These are phyloP conservation scores for Prionace glauca DNA, from an alignment of 2,797 vertebrate genomes.

Conservation along the genomic window DNA sequence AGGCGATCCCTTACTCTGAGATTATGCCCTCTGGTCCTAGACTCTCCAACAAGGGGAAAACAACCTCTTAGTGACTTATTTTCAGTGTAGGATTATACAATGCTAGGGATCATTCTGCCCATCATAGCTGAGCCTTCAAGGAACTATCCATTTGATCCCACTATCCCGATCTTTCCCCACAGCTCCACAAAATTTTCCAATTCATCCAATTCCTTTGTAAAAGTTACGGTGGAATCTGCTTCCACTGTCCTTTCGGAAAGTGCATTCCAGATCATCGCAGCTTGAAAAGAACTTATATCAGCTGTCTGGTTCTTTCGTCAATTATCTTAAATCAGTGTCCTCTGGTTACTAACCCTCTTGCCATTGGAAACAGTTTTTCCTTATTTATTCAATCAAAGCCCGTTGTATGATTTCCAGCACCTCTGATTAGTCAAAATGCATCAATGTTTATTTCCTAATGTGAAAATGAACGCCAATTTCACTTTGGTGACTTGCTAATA, in stretches of 20 bases:
- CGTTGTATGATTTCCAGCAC: neutral
- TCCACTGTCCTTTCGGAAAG: neutral
- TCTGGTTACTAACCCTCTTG: neutral
- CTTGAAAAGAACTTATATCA: neutral
- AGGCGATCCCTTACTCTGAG: no score
- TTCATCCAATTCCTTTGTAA: neutral
- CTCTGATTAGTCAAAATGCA: neutral
- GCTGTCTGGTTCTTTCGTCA: neutral
- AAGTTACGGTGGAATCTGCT: neutral
- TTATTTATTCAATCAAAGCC: neutral
- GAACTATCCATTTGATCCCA: neutral
- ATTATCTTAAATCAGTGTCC: neutral
- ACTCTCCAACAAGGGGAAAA: no score
- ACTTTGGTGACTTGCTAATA: neutral
- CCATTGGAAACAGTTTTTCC: neutral
- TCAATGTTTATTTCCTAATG: neutral
- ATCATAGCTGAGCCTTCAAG: neutral
- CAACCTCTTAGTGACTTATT: neutral
- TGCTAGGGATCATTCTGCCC: neutral
- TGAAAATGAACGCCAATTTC: neutral
- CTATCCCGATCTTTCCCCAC: neutral
- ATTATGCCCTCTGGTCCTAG: no score
- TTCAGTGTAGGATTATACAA: neutral
- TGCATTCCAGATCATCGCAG: neutral
- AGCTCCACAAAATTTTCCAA: neutral